Base-by-base conservation (phyloP, 2,113 vertebrate species). In the Cololabis saira region DNA sequence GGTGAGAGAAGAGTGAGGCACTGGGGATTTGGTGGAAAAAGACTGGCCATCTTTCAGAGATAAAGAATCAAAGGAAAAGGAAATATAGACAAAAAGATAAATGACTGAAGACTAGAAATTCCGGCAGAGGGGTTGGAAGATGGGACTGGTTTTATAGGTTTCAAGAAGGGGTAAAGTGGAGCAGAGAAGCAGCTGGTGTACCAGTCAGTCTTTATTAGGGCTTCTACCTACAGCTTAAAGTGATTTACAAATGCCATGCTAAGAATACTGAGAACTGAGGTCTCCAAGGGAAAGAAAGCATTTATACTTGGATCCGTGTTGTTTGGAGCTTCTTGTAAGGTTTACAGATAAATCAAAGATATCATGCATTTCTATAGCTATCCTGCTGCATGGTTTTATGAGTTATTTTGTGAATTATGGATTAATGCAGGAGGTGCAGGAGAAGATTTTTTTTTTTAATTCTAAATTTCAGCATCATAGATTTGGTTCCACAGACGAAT, bases 371-470 rank as follows among this genome's bases (percentile, higher is more conserved):
- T 65, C 33, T 60, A 51, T 21, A 74, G 64, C n/a, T 56, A 11
- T 60, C 16, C 17, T 37, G 57, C 52, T 12, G 49, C 57, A 9
- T 75, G 55, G 66, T 73, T 78, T 83, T 59, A 76, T 88, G 61
- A 84, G 76, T 89, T 89, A 91, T 89, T 89, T 48, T 85, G 44
- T 15, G 30, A 63, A 57, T n/a, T 54, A 27, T 74, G 48, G 62
- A 86, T 76, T 73, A 65, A 80, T 66, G 55, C 17, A 11, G 56
- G 56, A 71, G 64, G 56, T 78, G 47, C 72, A 52, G 1, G 17
- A 66, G 44, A 30, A n/a, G n/a, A n/a, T n/a, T n/a, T n/a, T n/a
- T n/a, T n/a, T n/a, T n/a, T n/a, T n/a, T n/a, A n/a, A n/a, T n/a
- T n/a, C n/a, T n/a, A n/a, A n/a, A n/a, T n/a, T n/a, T n/a, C n/a